These are phyloP conservation scores for Orchesella flavescens DNA, from an alignment of 2,888 invertebrate species.

Conservation along the genomic window DNA sequence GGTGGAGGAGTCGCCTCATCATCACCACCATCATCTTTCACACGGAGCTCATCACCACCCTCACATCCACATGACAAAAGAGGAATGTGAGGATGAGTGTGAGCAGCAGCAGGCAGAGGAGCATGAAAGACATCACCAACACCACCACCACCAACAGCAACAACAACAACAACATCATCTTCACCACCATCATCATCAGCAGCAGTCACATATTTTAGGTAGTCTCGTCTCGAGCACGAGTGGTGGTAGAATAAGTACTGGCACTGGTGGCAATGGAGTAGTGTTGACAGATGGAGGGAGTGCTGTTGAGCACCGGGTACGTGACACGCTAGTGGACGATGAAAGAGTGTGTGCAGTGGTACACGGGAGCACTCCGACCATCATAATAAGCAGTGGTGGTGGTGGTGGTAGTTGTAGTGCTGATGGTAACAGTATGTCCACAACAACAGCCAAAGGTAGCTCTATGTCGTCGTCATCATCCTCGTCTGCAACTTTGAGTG, in stretches of 20 bases:
- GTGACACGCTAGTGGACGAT: slow-evolving; percentile 50
- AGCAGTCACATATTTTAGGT: slow-evolving; percentile 38
- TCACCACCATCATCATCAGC: slow-evolving; percentile 43
- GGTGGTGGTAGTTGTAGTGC: slow-evolving; percentile 22
- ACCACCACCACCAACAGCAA: slow-evolving; percentile 34
- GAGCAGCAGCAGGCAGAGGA: slow-evolving; percentile 30
- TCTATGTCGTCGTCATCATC: slow-evolving; percentile 37
- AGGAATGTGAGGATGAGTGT: slow-evolving; percentile 49
- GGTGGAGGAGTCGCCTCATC: slow-evolving; percentile 33
- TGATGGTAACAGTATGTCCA: slow-evolving; percentile 47
- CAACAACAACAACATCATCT: neutral
- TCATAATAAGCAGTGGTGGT: slow-evolving; percentile 51
- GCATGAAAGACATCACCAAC: slow-evolving; percentile 57
- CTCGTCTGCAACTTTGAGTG: slow-evolving; percentile 49
- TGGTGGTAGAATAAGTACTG: slow-evolving; percentile 34
- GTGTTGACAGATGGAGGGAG: slow-evolving; percentile 57
- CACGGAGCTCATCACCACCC: neutral
- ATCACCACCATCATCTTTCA: slow-evolving; percentile 10
- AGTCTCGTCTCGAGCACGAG: slow-evolving; percentile 35
- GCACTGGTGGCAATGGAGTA: slow-evolving; percentile 28
- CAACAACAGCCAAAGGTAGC: slow-evolving; percentile 36
- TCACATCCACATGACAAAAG: slow-evolving; percentile 4
- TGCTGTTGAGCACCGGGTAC: slow-evolving; percentile 46
- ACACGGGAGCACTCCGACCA: slow-evolving; percentile 49
- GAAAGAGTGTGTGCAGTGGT: slow-evolving; percentile 54